Base-by-base conservation (phyloP, 2,888 invertebrate species). In the Hypena proboscidalis region DNA sequence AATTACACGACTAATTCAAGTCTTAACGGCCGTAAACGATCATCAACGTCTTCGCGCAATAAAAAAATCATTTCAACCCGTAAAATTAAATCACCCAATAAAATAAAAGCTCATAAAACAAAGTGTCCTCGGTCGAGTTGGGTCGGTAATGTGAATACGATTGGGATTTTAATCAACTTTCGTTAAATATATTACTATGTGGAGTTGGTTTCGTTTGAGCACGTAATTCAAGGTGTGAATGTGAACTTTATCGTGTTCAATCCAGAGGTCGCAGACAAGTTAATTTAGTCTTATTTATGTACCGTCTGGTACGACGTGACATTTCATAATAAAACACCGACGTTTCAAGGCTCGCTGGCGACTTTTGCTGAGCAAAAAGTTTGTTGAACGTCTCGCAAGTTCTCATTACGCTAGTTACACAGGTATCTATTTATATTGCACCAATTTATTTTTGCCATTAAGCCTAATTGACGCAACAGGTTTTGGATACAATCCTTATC, bases 281-380 rank as follows among this genome's bases (percentile, higher is more conserved):
- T 85, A 87, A 88, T 88, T 86, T 82, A 70, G 77, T 80, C 74
- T 85, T 88, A 88, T 89, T 89, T 90, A 86, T 88, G 83, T 83
- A 83, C 80, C 77, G 88, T 86, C 89, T 90, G 84, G 83, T 75
- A 76, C 80, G 71, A 78, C 67, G 80, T 85, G 87, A 88, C 85
- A 87, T 88, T 87, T 85, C 77, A 81, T 81, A 87, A 85, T 85
- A 85, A 86, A 85, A 86, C 80, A 76, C 64, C 72, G 70, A 71
- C 67, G 67, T 74, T n/a, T 79, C 71, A 67, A 65, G 66, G 55
- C 69, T 72, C 68, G 70, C 69, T 65, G 67, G 68, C 71, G 72
- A 76, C 74, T 78, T 75, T 70, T 63, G 68, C 51, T 49, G 44
- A 65, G 58, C 59, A 60, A 66, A 74, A 80, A 85, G 80, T 85